Percentiles rank a stretch among this genome's conserved stretches.
Evolutionary conservation across 2,888 invertebrate genomes (phyloP).

Genomic region (Eueremaeus valkanovi): DNA sequence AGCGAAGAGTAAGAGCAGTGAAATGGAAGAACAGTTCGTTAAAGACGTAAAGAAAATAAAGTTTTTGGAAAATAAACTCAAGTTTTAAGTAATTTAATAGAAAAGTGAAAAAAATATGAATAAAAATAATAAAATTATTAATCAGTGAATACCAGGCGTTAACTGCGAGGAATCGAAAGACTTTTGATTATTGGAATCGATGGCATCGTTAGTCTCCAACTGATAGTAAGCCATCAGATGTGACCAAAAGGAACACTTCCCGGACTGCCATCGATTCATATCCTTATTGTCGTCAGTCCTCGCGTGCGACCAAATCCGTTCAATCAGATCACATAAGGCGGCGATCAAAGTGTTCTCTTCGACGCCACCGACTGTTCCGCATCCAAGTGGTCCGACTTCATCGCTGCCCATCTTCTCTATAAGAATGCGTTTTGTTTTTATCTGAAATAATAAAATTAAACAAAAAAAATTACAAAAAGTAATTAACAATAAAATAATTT

Average conservation of each 20-base stretch:
- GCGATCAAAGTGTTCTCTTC: constrained; percentile 95
- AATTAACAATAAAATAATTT: too few species aligned
- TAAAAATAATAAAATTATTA: too few species aligned
- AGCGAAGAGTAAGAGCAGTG: not conserved
- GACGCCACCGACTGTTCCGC: constrained; percentile 18
- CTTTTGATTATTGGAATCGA: not conserved
- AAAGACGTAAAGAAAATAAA: too few species aligned
- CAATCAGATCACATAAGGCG: constrained; percentile 93
- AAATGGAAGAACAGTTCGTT: constrained; percentile 16
- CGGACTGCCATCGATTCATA: constrained; percentile 29
- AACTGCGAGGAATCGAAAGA: not conserved
- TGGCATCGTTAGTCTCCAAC: constrained; percentile 50
- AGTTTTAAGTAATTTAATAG: too few species aligned
- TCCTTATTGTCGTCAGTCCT: constrained; percentile 56
- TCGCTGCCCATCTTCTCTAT: constrained; percentile 97
- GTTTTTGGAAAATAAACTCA: too few species aligned
- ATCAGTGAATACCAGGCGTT: not conserved
- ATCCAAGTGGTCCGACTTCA: constrained; percentile 71
- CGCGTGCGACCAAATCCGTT: constrained; percentile 97
- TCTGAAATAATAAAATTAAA: not conserved
- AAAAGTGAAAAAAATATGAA: too few species aligned
- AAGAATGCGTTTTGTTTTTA: constrained; percentile 87
- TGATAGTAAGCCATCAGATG: constrained; percentile 87
- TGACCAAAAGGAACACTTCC: constrained; percentile 67
- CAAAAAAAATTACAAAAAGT: not conserved